Conservation (phyloP, 2,113 vertebrate genomes). For the Chiloscyllium plagiosum region DNA sequence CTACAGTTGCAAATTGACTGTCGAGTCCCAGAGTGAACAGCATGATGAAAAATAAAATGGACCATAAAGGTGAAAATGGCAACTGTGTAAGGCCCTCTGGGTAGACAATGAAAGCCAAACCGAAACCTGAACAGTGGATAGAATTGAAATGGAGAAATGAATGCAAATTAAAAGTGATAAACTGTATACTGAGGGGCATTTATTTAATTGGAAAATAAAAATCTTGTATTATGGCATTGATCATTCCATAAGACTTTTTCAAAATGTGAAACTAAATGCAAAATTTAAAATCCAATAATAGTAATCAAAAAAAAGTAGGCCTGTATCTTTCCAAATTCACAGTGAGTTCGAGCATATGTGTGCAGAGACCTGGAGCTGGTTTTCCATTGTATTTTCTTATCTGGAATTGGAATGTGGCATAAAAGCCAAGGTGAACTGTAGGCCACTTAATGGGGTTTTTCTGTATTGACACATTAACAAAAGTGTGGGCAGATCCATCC, state of each 20-base stretch:
- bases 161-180: not conserved
- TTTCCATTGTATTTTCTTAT: not conserved
- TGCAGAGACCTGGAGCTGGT: not conserved
- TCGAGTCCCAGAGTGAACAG: not conserved
- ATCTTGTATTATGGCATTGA: not conserved
- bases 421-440: not conserved
- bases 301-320: not conserved
- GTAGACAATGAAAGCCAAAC: not conserved
- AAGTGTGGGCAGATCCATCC: not conserved
- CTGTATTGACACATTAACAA: not conserved
- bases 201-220: not conserved
- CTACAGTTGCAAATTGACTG: slow-evolving; percentile 83
- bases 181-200: not conserved
- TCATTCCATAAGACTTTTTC: not conserved
- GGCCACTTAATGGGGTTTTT: not conserved
- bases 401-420: not conserved
- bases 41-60: not conserved
- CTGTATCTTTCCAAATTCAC: not conserved
- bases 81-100: not conserved
- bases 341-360: not conserved
- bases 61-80: not conserved
- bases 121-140: not conserved
- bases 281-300: not conserved
- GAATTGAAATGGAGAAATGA: not conserved
- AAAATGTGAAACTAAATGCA: not conserved